phyloP scores from a whole-genome alignment of 2,888 invertebrate genomes.

The Steinernema carpocapsae region DNA sequence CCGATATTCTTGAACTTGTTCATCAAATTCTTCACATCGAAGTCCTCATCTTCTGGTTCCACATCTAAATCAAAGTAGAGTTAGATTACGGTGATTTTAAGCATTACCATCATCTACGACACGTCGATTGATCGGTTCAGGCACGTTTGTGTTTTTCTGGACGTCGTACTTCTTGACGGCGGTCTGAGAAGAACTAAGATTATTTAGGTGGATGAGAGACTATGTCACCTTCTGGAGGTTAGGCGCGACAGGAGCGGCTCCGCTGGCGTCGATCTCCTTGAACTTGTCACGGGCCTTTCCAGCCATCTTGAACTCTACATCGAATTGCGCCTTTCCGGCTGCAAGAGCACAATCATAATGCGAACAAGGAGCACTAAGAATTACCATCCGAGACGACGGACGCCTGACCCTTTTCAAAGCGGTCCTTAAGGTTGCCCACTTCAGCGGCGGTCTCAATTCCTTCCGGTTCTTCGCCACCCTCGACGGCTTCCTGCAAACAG shows the following conservation, averaged over 20 bases:
- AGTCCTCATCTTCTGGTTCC: constrained; percentile 59
- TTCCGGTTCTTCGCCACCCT: constrained; percentile 6
- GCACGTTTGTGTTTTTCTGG: constrained; percentile 50
- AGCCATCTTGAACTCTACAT: constrained; percentile 72
- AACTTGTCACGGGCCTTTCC: constrained; percentile 86
- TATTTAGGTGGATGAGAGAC: neutral
- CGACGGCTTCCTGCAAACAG: constrained; percentile 31
- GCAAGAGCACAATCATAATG: neutral
- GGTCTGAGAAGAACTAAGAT: constrained; percentile 34
- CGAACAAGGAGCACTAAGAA: neutral
- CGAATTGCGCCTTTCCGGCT: constrained; percentile 49
- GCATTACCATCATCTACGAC: constrained; percentile 45
- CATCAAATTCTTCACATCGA: constrained; percentile 69
- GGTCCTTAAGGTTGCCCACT: constrained; percentile 56
- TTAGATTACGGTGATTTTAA: constrained; percentile 21
- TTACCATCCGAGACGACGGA: constrained; percentile 43
- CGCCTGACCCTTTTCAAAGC: constrained; percentile 54
- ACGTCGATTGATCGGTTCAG: constrained; percentile 65
- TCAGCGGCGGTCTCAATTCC: constrained; percentile 42
- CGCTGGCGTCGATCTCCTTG: constrained; percentile 81
- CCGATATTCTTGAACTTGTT: constrained; percentile 69
- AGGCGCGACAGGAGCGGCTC: constrained; percentile 18
- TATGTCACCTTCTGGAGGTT: constrained; percentile 16
- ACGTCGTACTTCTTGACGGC: constrained; percentile 66
- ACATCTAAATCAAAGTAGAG: constrained; percentile 37